Evolutionary conservation across 1,140 invertebrate genomes (phyloP).

Genomic region (Drosophila obscura): DNA sequence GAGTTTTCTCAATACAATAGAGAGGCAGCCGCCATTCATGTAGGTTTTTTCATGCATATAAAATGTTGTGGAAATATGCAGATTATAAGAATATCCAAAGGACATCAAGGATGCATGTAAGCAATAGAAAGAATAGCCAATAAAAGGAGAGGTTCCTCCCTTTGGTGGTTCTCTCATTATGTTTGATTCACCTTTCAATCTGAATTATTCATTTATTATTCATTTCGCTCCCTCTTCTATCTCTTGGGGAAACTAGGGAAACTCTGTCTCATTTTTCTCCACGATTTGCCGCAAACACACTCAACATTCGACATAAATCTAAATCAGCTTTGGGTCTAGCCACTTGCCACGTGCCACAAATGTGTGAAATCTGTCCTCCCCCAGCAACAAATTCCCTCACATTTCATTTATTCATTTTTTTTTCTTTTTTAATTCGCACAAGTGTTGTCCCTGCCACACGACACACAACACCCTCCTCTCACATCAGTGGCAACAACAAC

Average conservation of each 20-base stretch:
- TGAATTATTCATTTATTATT: conserved; percentile 23
- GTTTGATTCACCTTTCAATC: background rate
- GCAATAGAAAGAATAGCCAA: too few relatives aligned
- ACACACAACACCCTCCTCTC: background rate
- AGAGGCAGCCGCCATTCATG: conserved; percentile 16
- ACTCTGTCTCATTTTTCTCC: conserved; percentile 13
- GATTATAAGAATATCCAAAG: conserved; percentile 3
- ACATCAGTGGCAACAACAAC: conserved; percentile 14
- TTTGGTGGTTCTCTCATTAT: background rate
- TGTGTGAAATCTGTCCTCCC: conserved; percentile 14
- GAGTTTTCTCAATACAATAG: conserved; percentile 37
- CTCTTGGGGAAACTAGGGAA: too few relatives aligned
- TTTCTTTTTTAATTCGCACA: conserved; percentile 39
- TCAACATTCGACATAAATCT: conserved; percentile 50
- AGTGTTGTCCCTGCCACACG: conserved; percentile 16
- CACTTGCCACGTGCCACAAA: conserved; percentile 46
- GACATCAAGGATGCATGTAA: too few relatives aligned
- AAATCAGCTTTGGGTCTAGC: conserved; percentile 43
- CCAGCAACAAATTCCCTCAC: conserved; percentile 17
- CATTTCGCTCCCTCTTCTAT: conserved; percentile 3
- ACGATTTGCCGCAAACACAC: conserved; percentile 34
- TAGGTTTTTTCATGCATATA: conserved; percentile 9
- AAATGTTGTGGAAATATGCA: conserved; percentile 25
- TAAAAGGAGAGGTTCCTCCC: too few relatives aligned
- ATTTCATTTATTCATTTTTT: background rate